Evolutionary conservation across 1,140 invertebrate genomes (phyloP).

Genomic region (Limonius californicus): DNA sequence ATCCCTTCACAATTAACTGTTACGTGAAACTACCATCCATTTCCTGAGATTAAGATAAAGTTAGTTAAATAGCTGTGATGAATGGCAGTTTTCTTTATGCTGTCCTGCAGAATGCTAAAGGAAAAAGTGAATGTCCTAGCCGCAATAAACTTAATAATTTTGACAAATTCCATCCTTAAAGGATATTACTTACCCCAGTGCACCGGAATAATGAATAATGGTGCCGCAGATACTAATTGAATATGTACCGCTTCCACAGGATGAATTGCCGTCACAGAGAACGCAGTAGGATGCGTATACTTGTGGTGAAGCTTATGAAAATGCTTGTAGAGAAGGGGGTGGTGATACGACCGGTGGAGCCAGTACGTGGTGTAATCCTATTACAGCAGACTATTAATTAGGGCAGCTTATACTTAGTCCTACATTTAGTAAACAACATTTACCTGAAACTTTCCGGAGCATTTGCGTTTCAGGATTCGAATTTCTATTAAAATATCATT

Average conservation of each 20-base stretch:
- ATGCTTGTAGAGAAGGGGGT: conserved; percentile 63
- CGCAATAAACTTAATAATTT: no score
- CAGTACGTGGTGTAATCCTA: background rate
- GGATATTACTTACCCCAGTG: conserved; percentile 69
- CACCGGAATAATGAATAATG: conserved; percentile 56
- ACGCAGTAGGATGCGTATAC: conserved; percentile 72
- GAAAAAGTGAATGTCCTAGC: no score
- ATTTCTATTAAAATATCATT: no score
- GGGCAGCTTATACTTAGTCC: conserved; percentile 3
- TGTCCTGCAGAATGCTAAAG: no score
- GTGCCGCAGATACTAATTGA: conserved; percentile 54
- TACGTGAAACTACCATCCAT: no score
- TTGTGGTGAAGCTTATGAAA: conserved; percentile 74
- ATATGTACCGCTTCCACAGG: conserved; percentile 63
- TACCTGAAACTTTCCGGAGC: background rate
- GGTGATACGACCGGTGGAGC: conserved; percentile 62
- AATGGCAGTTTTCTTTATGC: no score
- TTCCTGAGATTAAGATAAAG: no score
- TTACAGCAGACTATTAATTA: conserved; percentile 9
- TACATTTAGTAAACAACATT: conserved; percentile 2
- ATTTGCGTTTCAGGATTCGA: no score
- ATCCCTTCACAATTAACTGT: no score
- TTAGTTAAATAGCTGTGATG: no score
- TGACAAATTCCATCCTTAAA: no score
- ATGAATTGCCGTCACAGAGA: conserved; percentile 71